Evolutionary conservation across 2,888 invertebrate genomes (phyloP), one percentile per base, ranked within the genome.

Genomic region (Eilema sororculum): DNA sequence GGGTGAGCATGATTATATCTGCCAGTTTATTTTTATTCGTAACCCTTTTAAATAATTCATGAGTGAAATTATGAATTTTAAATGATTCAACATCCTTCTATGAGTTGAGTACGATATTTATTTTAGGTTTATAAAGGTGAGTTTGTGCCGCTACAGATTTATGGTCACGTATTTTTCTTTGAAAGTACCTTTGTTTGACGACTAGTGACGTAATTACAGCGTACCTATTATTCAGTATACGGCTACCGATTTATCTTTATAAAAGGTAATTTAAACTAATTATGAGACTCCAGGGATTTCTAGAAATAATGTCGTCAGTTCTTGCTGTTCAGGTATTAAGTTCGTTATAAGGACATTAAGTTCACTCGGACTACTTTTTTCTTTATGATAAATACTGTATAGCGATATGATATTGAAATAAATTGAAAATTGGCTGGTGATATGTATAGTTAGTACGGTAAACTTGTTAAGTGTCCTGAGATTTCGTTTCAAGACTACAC

Each of bases 91-190:
- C 13, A n/a, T 13, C 62, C 46, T 41, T 62, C 58, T 41, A 62
- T 58, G 63, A 67, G 25, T 33, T 63, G 57, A 63, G 67, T 67
- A 60, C 59, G 33, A 52, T 30, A 77, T 75, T 77, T 79, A 68
- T 68, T 74, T 67, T 60, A 30, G 59, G 63, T 25, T 66, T 56
- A 9, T 61, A 68, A 37, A 67, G 67, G 68, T 30, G 60, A 9
- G 28, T 58, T 67, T 33, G 33, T 56, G 46, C 30, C 30, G 56
- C 22, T 70, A 37, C 30, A 67, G 9, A 73, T 74, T 76, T 73
- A 66, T 30, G 16, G 67, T 63, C 74, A 79, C 78, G 72, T 74
- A 60, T 69, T 69, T 69, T 69, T 75, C 69, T 71, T 67, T 71
- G 63, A 67, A 56, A 69, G 24, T 37, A 28, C 60, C 20, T 71